Evolutionary conservation across 2,113 vertebrate species (phyloP).

Genomic region (Setophaga kirtlandii): DNA sequence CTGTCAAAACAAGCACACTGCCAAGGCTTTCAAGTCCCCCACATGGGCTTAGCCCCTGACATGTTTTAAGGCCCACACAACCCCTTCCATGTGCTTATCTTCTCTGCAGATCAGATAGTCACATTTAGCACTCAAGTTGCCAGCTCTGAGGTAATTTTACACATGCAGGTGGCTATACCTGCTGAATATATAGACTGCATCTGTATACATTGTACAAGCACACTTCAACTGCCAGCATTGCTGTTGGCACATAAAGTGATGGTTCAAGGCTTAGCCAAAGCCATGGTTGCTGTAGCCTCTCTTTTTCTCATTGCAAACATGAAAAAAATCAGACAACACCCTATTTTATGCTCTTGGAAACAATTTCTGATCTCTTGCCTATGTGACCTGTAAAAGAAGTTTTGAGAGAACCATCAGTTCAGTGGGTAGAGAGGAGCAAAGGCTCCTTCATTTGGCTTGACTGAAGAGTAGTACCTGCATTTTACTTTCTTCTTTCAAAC

Average conservation of each 20-base stretch:
- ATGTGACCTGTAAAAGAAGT: neutral
- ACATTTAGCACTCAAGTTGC: neutral
- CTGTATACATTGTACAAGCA: neutral
- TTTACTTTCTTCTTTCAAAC: neutral
- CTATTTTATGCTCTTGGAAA: neutral
- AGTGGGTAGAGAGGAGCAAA: neutral
- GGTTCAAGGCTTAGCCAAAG: neutral
- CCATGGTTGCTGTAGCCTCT: neutral
- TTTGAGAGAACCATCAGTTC: neutral
- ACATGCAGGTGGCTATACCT: neutral
- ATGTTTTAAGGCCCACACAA: neutral
- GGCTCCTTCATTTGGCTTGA: neutral
- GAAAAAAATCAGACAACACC: neutral
- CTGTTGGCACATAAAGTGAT: neutral
- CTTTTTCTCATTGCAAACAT: neutral
- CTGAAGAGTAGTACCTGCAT: neutral
- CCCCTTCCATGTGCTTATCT: neutral
- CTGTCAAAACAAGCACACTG: neutral
- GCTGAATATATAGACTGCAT: neutral
- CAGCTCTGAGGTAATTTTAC: neutral
- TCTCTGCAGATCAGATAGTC: neutral
- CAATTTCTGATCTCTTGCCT: neutral
- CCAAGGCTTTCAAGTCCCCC: neutral
- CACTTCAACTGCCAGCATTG: neutral
- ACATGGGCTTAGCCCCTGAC: accelerated